Evolutionary conservation across 1,140 invertebrate genomes (phyloP).

Genomic region (Capitella teleta): DNA sequence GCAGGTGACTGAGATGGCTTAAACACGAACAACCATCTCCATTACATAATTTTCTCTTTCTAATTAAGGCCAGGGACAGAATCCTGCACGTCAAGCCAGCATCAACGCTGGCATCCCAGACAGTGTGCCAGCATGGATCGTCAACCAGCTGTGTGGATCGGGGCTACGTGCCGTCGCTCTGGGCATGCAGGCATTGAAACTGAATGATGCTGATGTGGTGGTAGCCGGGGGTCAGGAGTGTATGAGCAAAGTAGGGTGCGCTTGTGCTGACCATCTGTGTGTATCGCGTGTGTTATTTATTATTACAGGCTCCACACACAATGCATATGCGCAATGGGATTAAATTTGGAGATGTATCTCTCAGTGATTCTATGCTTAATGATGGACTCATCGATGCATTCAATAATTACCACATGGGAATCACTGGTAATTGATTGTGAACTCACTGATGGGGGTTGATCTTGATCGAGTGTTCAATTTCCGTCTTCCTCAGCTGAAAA

Average conservation of each 20-base stretch:
- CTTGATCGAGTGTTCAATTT: not conserved
- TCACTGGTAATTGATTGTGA: constrained; percentile 52
- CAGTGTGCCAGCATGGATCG: constrained; percentile 57
- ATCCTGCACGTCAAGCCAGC: constrained; percentile 70
- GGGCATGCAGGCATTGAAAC: constrained; percentile 59
- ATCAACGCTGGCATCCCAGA: constrained; percentile 65
- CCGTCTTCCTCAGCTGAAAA: constrained; percentile 53
- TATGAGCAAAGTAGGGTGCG: constrained; percentile 56
- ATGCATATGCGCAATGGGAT: constrained; percentile 53
- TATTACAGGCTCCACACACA: constrained; percentile 55
- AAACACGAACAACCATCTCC: no score
- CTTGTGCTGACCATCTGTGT: not conserved
- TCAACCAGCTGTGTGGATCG: constrained; percentile 80
- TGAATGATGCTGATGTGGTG: constrained; percentile 58
- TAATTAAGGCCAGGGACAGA: constrained; percentile 61
- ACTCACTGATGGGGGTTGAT: not conserved
- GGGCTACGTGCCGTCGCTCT: constrained; percentile 64
- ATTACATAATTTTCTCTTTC: no score
- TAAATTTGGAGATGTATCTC: constrained; percentile 56
- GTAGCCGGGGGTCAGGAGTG: constrained; percentile 75
- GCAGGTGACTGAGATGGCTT: no score
- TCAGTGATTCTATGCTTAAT: constrained; percentile 59
- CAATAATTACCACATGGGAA: constrained; percentile 67
- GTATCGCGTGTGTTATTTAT: not conserved
- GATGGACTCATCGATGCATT: constrained; percentile 78